Base-by-base conservation (phyloP, 2,113 vertebrate genomes). In the Hippolais icterina region DNA sequence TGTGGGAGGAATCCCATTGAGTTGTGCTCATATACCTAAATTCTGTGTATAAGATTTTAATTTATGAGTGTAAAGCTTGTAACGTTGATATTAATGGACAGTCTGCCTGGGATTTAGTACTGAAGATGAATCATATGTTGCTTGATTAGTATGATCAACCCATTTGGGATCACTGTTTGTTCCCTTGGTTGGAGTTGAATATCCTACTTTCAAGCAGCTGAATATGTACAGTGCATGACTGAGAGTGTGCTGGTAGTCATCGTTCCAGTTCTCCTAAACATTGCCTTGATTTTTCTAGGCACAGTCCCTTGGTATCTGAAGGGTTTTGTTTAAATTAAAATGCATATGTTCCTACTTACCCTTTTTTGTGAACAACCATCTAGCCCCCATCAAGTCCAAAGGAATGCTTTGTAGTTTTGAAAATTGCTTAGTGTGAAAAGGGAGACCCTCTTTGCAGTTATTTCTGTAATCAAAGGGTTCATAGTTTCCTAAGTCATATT, bases 1-100 rank as follows among this genome's bases (percentile, higher is more conserved):
- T 84, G 76, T 90, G 78, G 50, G 70, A 95, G 49, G 65, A 93
- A 91, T 91, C 70, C 61, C 37, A 68, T 27, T 76, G 70, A 93
- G 46, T 84, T 93, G 27, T 75, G 65, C 16, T 93, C 29, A 20
- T 70, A 71, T 64, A 75, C 74, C 61, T 87, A 78, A 50, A 83
- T 61, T 69, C 46, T 77, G 23, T 60, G 17, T 69, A 6, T 89
- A 75, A 89, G 24, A 64, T 31, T 84, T 93, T 84, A 89, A 93
- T 87, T 87, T 75, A 64, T 31, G 27, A 65, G 20, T 91, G 37
- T 79, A 91, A 85, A 87, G 12, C 56, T 87, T 64, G 8, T 47
- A 78, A 56, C 28, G 16, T 47, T 71, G 63, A 49, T 61, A 69
- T 71, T 83, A 92, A 72, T 86, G 41, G 19, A 76, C 92, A 93